Evolutionary conservation across 2,888 invertebrate genomes (phyloP).

Genomic region (Drosophila incognita): DNA sequence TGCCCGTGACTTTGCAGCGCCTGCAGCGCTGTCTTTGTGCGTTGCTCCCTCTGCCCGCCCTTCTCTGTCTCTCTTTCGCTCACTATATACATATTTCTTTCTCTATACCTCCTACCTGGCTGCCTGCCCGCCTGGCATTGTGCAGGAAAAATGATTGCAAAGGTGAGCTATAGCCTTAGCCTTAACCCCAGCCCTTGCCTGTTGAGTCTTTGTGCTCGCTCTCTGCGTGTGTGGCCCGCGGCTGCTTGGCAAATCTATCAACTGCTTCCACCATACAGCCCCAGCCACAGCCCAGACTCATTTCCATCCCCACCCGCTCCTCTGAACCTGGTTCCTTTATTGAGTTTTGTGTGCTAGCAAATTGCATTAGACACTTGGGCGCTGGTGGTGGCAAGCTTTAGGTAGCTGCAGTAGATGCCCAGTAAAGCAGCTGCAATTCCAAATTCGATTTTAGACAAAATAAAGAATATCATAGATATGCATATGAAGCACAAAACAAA

Average conservation of each 20-base stretch:
- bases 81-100: conserved; percentile 2
- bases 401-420: conserved; percentile 22
- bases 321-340: conserved; percentile 55
- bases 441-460: conserved; percentile 57
- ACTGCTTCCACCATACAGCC: conserved; percentile 39
- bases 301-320: not conserved
- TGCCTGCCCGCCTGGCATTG: conserved; percentile 20
- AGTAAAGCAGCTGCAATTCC: conserved; percentile 46
- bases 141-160: conserved; percentile 76
- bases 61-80: not conserved
- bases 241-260: conserved; percentile 72
- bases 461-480: conserved; percentile 55
- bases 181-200: conserved; percentile 16
- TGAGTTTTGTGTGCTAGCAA: conserved; percentile 73
- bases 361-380: conserved; percentile 76
- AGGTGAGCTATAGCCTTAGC: conserved; percentile 52
- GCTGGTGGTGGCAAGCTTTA: conserved; percentile 47
- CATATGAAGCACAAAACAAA: conserved; percentile 5
- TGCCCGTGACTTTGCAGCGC: conserved; percentile 40
- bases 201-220: conserved; percentile 27
- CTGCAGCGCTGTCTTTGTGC: conserved; percentile 58
- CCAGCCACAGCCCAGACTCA: not conserved
- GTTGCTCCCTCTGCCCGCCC: conserved; percentile 8
- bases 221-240: conserved; percentile 73
- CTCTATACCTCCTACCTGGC: conserved; percentile 25